Conservation (phyloP, 2,888 invertebrate species). For the Parthenolecanium corni region DNA sequence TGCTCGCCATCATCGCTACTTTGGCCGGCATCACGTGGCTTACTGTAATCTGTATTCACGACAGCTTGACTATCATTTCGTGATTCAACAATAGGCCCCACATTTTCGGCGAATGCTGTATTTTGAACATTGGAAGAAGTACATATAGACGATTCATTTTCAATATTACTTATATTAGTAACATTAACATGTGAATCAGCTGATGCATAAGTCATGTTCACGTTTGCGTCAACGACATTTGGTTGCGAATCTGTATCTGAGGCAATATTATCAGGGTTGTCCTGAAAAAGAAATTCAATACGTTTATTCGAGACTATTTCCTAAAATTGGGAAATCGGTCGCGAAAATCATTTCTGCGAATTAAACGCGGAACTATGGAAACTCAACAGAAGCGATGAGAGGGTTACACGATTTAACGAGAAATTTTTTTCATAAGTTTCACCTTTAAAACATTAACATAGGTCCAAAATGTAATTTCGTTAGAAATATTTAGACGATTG, state of each 20-base stretch:
- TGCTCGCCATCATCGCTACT: not conserved
- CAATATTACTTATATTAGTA: not conserved
- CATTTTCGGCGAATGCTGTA: not conserved
- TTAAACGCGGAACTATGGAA: too few relatives aligned
- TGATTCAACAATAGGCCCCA: not conserved
- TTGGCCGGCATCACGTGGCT: not conserved
- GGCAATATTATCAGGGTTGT: conserved; percentile 8
- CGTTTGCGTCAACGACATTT: conserved; percentile 7
- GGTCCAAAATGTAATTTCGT: not conserved
- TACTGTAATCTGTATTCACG: not conserved
- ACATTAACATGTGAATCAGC: conserved; percentile 8
- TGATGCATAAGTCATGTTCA: conserved; percentile 9
- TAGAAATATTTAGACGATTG: not conserved
- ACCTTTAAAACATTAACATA: too few relatives aligned
- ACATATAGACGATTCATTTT: conserved; percentile 5
- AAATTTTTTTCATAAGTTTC: too few relatives aligned
- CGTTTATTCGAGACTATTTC: conserved; percentile 5
- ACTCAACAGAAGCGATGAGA: too few relatives aligned
- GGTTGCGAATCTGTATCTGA: conserved; percentile 4
- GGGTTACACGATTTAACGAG: too few relatives aligned
- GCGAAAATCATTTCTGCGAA: too few relatives aligned
- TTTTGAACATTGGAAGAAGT: conserved; percentile 5
- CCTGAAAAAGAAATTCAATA: conserved; percentile 12
- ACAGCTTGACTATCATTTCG: not conserved
- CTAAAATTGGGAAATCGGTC: too few relatives aligned